Base-by-base conservation (phyloP, 1,140 invertebrate species). In the Caenorhabditis remanei region DNA sequence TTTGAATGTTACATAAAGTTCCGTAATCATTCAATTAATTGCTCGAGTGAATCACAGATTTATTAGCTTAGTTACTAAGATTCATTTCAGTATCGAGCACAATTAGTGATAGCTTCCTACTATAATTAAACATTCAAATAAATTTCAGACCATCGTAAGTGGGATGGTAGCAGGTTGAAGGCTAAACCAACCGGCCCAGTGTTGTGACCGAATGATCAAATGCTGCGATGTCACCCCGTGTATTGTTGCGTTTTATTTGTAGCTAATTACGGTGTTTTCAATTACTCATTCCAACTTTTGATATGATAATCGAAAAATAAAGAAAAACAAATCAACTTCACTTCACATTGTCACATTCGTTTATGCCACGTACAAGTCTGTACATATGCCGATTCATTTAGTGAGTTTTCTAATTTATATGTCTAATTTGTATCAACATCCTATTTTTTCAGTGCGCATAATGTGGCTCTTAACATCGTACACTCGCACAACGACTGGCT, bases 101-200 rank as follows among this genome's bases (percentile, higher is more conserved):
- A 32, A 32, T 32, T 32, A 32, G 32, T 32, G 32, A 2, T 0
- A 32, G 32, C 32, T 32, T n/a, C n/a, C n/a, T n/a, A n/a, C n/a
- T n/a, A n/a, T n/a, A n/a, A n/a, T n/a, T n/a, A n/a, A n/a, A n/a
- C n/a, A n/a, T 6, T n/a, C 0, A 65, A 5, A 32, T 63, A 21
- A 9, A 24, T 79, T 53, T 79, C 46, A 79, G 71, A 24, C 46
- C 13, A 50, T 79, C 71, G 71, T 79, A 79, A 48, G 71, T 21
- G 46, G 71, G 46, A 79, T 50, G 46, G 40, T 79, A 79, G 71
- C 71, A 50, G 46, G 21, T 53, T 6, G 32, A 79, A 79, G 32
- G 71, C 71, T 79, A 79, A 79, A 79, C 71, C 71, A 50, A 79
- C 71, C 53, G 19, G 71, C 19, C 71, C 71, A 79, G 71, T 79